phyloP scores from a whole-genome alignment of 2,888 invertebrate genomes.

The Tachystola acroxantha region DNA sequence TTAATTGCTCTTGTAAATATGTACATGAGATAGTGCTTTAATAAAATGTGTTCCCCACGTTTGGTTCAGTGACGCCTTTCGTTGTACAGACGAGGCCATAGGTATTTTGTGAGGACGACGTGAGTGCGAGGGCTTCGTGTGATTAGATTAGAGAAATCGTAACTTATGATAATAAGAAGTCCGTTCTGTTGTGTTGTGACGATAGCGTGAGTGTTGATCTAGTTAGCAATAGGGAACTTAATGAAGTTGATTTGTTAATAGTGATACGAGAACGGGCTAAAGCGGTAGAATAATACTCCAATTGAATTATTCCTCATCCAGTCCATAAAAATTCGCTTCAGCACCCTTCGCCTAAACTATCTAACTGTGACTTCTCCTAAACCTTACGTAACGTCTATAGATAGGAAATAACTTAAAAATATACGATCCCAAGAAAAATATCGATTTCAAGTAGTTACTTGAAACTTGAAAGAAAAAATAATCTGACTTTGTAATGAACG shows the following conservation, averaged over 20 bases:
- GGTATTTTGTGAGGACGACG: slow-evolving; percentile 10
- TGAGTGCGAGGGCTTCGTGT: slow-evolving; percentile 37
- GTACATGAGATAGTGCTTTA: slow-evolving; percentile 73
- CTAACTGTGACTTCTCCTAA: slow-evolving; percentile 43
- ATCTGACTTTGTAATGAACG: too few species aligned
- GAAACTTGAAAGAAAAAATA: slow-evolving; percentile 16
- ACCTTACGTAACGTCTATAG: slow-evolving; percentile 45
- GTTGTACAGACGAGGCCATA: slow-evolving; percentile 16
- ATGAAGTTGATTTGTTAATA: slow-evolving; percentile 39
- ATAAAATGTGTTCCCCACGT: slow-evolving; percentile 66
- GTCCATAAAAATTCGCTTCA: slow-evolving; percentile 59
- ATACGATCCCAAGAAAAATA: slow-evolving; percentile 18
- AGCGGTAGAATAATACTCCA: slow-evolving; percentile 25
- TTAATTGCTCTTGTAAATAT: slow-evolving; percentile 63
- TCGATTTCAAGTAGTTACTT: too few species aligned
- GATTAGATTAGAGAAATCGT: slow-evolving; percentile 31
- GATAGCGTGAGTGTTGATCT: slow-evolving; percentile 32
- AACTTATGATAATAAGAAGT: slow-evolving; percentile 27
- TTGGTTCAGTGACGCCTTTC: slow-evolving; percentile 38
- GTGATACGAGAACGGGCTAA: slow-evolving; percentile 27
- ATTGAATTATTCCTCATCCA: slow-evolving; percentile 50
- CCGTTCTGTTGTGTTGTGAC: slow-evolving; percentile 35
- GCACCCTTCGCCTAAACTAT: slow-evolving; percentile 55
- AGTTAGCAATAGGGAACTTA: slow-evolving; percentile 32
- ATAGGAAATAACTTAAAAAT: slow-evolving; percentile 47